A percentile compares a stretch with the other conserved stretches of the same genome.
Conservation (phyloP, 2,888 invertebrate genomes). For the Thymelicus acteon region DNA sequence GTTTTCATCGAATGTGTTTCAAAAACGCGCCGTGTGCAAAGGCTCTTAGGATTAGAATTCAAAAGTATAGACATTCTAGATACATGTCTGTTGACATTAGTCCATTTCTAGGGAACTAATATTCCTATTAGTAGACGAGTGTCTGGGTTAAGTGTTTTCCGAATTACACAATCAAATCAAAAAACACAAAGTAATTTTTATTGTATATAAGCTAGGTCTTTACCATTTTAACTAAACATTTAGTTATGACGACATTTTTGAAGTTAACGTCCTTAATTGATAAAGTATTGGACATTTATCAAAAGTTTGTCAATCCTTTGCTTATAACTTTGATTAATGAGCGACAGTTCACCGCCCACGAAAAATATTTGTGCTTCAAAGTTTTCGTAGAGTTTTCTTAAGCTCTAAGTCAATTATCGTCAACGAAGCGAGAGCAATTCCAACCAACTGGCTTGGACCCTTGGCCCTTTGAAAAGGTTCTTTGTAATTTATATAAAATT, state of each 20-base stretch:
- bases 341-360: slow-evolving; percentile 2
- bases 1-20: too few species aligned
- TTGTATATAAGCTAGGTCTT: too few species aligned
- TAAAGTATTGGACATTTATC: slow-evolving; percentile 16
- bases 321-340: slow-evolving; percentile 6
- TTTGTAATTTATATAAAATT: slow-evolving; percentile 1
- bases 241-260: neutral
- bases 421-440: slow-evolving; percentile 7
- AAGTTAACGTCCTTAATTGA: neutral
- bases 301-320: slow-evolving; percentile 17
- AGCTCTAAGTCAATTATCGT: slow-evolving; percentile 13
- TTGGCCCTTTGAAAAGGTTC: neutral
- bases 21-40: too few species aligned
- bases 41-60: too few species aligned
- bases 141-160: too few species aligned
- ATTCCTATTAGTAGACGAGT: too few species aligned
- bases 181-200: too few species aligned
- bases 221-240: neutral
- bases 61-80: too few species aligned
- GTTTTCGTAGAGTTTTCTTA: neutral
- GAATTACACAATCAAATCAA: too few species aligned
- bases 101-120: too few species aligned
- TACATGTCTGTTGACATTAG: too few species aligned
- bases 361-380: slow-evolving; percentile 19
- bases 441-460: slow-evolving; percentile 11